Base-by-base conservation (phyloP, 2,797 vertebrate species). In the Erpetoichthys calabaricus region DNA sequence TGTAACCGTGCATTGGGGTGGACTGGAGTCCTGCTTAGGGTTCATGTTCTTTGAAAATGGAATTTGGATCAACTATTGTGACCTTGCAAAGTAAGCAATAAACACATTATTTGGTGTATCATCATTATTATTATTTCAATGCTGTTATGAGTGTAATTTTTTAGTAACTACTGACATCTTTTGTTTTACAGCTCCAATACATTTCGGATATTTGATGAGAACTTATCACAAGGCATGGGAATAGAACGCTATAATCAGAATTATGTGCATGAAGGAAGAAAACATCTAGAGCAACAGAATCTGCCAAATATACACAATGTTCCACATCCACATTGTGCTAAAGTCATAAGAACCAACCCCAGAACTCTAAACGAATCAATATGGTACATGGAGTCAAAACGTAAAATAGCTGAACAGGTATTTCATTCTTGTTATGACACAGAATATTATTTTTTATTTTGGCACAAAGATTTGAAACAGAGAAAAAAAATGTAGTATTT, bases 281-380 rank as follows among this genome's bases (percentile, higher is more conserved):
- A 61, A 57, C 53, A 62, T 42, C 59, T 59, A 55, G 57, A 63
- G 47, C 49, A 60, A 46, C 61, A 43, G 0, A 47, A 3, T 60
- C 65, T 46, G 7, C 54, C 57, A 57, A 59, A 64, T 45, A 66
- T 64, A 43, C 5, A 49, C 1, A 51, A 59, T 60, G 78, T 72
- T 67, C 63, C 65, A 62, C 63, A 70, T 25, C 49, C 69, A 1
- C 45, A 5, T 60, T 70, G 68, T 57, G 65, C 65, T 57, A 72
- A 67, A 60, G 73, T 68, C 56, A 74, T 78, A 64, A 52, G 52
- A 60, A 73, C 55, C 56, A 74, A 59, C 45, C 8, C 60, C 54
- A 75, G 63, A 59, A 68, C 69, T 58, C 60, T 56, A 47, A 74
- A 76, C 3, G 61, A 82, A 44, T 72, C 68, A 44, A 54, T 71